These are phyloP conservation scores for Tenodera sinensis DNA, from an alignment of 2,888 invertebrate genomes.

Conservation along the genomic window DNA sequence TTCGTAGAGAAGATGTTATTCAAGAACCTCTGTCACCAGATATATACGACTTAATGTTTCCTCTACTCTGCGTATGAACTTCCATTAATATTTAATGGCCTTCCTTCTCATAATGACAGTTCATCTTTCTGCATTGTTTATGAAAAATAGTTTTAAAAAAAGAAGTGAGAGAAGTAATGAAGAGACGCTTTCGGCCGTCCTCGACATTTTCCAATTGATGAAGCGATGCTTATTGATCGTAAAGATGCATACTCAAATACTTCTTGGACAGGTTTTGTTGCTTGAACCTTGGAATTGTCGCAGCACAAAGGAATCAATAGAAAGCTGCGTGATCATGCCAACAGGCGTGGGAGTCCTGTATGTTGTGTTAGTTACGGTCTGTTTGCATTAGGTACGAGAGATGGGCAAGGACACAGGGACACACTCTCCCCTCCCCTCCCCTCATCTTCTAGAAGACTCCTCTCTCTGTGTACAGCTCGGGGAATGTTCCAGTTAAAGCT, in stretches of 20 bases:
- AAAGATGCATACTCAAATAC: background rate
- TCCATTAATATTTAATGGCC: too few relatives aligned
- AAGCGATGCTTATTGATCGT: background rate
- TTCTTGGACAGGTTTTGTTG: background rate
- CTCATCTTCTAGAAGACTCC: too few relatives aligned
- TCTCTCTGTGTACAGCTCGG: too few relatives aligned
- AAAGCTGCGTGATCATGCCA: background rate
- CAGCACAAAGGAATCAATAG: background rate
- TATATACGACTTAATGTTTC: too few relatives aligned
- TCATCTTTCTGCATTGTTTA: too few relatives aligned
- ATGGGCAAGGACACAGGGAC: background rate
- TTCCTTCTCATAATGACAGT: too few relatives aligned
- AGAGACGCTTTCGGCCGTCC: background rate
- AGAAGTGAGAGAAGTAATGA: background rate
- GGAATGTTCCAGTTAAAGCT: too few relatives aligned
- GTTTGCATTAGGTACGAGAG: slow-evolving; percentile 4
- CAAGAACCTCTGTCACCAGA: too few relatives aligned
- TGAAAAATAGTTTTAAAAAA: too few relatives aligned
- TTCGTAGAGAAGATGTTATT: too few relatives aligned
- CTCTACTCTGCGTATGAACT: too few relatives aligned
- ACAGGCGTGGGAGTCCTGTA: background rate
- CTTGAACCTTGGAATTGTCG: background rate
- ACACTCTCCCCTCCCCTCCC: background rate
- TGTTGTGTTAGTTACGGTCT: background rate
- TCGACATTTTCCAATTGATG: background rate